Evolutionary conservation across 1,140 invertebrate genomes (phyloP), one percentile per base, ranked within the genome.

Genomic region (Achroia grisella): DNA sequence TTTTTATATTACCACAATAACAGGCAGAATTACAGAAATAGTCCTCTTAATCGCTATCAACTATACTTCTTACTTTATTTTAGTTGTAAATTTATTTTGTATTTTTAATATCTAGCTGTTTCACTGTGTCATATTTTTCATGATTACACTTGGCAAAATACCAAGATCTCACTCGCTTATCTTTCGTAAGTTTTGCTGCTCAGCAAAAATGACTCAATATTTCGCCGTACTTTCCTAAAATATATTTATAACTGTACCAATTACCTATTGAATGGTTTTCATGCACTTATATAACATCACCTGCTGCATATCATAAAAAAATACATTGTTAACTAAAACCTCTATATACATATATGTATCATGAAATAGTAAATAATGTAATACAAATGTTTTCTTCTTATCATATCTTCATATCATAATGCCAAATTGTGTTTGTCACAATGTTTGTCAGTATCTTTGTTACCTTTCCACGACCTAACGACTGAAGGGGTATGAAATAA

Each of bases 81-180:
- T 56, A 55, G 53, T 53, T 56, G 34, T 45, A 63, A 66, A 66
- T 60, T 56, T 70, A 66, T 69, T 65, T 62, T 54, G 52, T 71
- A 63, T 69, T 74, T n/a, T 74, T 69, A 71, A 68, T 69, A 74
- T 69, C 56, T 57, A 56, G 44, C 60, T 50, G 47, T 62, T 53
- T 70, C 50, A 48, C 52, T 40, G 48, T 64, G 61, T 69, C 63
- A 71, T 67, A 71, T 69, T 71, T 75, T 69, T 72, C 62, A 60
- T 65, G 63, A 71, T 72, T 69, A 65, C 60, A 69, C 59, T 65
- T 75, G 72, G 72, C 72, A 71, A 71, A 66, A 58, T 60, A 63
- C 69, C 71, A 75, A 68, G 51, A 63, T 70, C 62, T 65, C 50
- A 55, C 49, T 56, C 62, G 71, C 57, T 70, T 71, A 75, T 75